Percentiles rank a stretch among this genome's conserved stretches.
These are phyloP conservation scores for Saimiri boliviensis DNA, from an alignment of 2,113 vertebrate species.

Conservation along the genomic window DNA sequence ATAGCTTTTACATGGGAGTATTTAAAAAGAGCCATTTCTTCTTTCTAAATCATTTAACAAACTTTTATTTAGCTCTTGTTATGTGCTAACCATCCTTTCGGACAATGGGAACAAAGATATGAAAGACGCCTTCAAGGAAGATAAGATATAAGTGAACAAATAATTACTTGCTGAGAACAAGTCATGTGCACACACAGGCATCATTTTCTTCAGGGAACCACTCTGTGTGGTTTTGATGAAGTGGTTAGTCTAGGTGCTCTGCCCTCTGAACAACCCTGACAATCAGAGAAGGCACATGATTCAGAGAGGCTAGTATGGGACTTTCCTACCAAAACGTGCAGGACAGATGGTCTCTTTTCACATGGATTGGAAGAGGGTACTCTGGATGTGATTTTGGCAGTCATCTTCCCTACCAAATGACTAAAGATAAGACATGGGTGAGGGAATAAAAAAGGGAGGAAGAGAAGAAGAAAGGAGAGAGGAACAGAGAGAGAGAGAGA, in stretches of 20 bases:
- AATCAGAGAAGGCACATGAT: not conserved
- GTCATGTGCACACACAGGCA: not conserved
- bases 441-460: not conserved
- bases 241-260: not conserved
- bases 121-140: not conserved
- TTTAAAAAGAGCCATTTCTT: not conserved
- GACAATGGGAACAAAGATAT: not conserved
- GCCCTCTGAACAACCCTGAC: not conserved
- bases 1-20: not conserved
- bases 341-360: not conserved
- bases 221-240: not conserved
- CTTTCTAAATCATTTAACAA: not conserved
- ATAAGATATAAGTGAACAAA: not conserved
- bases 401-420: not conserved
- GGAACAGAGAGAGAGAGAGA: accelerated
- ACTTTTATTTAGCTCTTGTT: not conserved
- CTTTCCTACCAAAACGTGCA: not conserved
- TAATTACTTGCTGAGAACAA: not conserved
- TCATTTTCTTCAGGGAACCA: not conserved
- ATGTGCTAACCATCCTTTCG: not conserved
- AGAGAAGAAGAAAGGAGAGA: not conserved
- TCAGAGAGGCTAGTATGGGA: not conserved
- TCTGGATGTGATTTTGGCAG: not conserved
- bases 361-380: not conserved
- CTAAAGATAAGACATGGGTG: not conserved